Evolutionary conservation across 2,888 invertebrate species (phyloP), one percentile per base, ranked within the genome.

Genomic region (Luperina testacea): DNA sequence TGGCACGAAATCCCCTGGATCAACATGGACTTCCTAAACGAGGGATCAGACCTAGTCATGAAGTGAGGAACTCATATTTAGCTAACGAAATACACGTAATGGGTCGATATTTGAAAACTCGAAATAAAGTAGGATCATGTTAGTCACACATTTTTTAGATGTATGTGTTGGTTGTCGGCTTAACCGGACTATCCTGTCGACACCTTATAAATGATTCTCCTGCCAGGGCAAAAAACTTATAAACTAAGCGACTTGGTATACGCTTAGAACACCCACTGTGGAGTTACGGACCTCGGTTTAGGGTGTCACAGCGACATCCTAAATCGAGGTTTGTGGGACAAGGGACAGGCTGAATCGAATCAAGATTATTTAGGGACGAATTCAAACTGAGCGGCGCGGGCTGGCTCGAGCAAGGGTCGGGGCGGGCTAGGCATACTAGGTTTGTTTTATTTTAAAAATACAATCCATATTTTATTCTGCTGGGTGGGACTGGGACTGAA

Each of bases 1-100:
- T 97, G 97, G 97, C 97, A 97, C 90, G 95, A 97, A 89, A 96
- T 97, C 42, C 96, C 97, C 57, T 97, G 97, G 97, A 95, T 97
- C 82, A 97, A 96, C 84, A 95, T 97, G 90, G 97, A 97, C 89
- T 95, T 94, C 79, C 92, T 97, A 32, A 95, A 96, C 83, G 94
- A 95, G 75, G 91, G 94, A n/a, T 96, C 96, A 0, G 92, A 93
- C 0, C 83, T 95, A 0, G 95, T 96, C 15, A 92, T 95, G 91
- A 94, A 92, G 96, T 96, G 67, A 91, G 92, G 11, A 53, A 15
- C 24, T 17, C 38, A 68, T 20, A 42, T 57, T 53, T 32, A 32
- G 15, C 69, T 45, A 69, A 15, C 11, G 20, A 27, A 48, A 48
- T 3, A 11, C 20, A 20, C n/a, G 3, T 69, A 11, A 20, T 68